phyloP scores from a whole-genome alignment of 2,113 vertebrate species.

The Aphyosemion australe region DNA sequence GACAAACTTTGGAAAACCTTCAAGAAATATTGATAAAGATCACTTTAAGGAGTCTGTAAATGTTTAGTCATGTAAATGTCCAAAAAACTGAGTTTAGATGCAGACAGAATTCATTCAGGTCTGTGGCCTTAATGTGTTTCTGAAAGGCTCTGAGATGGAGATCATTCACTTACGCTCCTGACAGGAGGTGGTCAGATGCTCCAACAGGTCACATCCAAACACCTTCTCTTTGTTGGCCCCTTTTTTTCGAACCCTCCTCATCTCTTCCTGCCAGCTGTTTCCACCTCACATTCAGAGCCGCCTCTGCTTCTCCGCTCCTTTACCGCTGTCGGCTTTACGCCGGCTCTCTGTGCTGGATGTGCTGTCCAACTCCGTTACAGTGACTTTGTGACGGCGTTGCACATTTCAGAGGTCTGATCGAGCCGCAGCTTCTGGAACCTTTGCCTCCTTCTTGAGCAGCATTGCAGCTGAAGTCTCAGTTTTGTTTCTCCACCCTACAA shows the following conservation, averaged over 20 bases:
- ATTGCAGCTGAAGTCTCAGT: conserved; percentile 16
- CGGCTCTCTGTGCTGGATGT: conserved; percentile 12
- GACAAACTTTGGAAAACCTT: no score
- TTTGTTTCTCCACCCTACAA: conserved; percentile 40
- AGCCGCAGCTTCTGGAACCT: conserved; percentile 30
- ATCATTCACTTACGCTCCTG: conserved; percentile 84
- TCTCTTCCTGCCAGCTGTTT: conserved; percentile 53
- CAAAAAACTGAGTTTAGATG: no score
- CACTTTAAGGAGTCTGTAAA: no score
- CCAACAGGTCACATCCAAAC: conserved; percentile 90
- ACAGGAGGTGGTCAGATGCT: conserved; percentile 82
- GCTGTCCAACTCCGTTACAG: conserved; percentile 22
- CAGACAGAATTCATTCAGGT: no score
- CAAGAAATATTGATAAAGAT: no score
- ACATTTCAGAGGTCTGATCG: conserved; percentile 40
- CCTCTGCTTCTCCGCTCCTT: conserved; percentile 7
- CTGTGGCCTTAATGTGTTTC: no score
- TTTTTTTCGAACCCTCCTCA: conserved; percentile 88
- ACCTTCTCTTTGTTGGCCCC: conserved; percentile 85
- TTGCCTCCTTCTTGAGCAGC: conserved; percentile 24
- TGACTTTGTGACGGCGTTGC: conserved; percentile 14
- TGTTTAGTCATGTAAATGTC: no score
- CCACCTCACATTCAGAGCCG: conserved; percentile 66
- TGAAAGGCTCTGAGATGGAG: fast-evolving
- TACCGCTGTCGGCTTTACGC: not conserved